Evolutionary conservation across 1,140 invertebrate genomes (phyloP).

Genomic region (Euwallacea similis): DNA sequence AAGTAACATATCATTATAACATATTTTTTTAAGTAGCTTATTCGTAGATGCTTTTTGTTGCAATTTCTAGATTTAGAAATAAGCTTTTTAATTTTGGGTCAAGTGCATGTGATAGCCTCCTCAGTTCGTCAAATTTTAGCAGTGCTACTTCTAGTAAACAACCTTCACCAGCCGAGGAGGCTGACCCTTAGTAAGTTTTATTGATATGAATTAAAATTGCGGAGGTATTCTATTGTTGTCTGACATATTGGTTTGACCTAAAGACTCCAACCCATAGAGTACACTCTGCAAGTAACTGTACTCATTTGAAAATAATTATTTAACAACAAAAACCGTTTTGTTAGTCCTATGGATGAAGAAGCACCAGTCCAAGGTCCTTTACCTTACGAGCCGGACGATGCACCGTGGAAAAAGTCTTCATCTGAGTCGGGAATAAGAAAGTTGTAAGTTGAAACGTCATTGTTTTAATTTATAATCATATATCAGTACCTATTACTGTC

Average conservation of each 20-base stretch:
- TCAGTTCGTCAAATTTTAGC: background rate
- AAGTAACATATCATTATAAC: constrained; percentile 24
- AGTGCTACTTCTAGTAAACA: constrained; percentile 10
- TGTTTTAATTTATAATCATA: background rate
- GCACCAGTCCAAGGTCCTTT: constrained; percentile 93
- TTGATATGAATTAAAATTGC: too few relatives aligned
- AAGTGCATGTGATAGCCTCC: constrained; percentile 24
- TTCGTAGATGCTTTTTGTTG: constrained; percentile 14
- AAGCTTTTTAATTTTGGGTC: constrained; percentile 29
- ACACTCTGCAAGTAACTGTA: too few relatives aligned
- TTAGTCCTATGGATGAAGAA: constrained; percentile 69
- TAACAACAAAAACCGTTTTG: background rate
- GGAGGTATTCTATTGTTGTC: too few relatives aligned
- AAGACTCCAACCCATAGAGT: too few relatives aligned
- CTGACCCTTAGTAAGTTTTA: constrained; percentile 27
- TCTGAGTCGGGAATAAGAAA: constrained; percentile 86
- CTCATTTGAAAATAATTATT: too few relatives aligned
- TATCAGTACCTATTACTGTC: too few relatives aligned
- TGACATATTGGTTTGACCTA: too few relatives aligned
- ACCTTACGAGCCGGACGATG: constrained; percentile 94
- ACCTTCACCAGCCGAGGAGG: constrained; percentile 29
- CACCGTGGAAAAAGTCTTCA: constrained; percentile 81
- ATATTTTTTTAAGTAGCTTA: background rate
- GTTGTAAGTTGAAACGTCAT: constrained; percentile 73
- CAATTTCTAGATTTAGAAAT: constrained; percentile 31